Evolutionary conservation across 2,888 invertebrate species (phyloP).

Genomic region (Drosophila fungiperda): DNA sequence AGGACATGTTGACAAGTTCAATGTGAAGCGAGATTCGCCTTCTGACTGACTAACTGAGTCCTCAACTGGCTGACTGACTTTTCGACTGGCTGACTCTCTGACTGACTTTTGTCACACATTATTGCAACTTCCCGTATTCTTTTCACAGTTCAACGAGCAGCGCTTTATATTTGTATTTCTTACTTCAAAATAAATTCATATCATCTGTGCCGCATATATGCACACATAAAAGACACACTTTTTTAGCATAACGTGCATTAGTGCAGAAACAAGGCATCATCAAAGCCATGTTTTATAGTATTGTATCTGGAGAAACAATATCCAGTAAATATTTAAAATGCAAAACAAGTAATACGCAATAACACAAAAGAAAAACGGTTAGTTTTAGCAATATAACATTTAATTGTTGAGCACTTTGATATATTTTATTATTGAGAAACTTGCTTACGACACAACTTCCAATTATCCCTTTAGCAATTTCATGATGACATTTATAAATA

Average conservation of each 20-base stretch:
- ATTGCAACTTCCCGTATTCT: slow-evolving; percentile 65
- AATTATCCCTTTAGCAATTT: not conserved
- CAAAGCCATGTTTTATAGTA: not conserved
- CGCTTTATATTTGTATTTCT: slow-evolving; percentile 41
- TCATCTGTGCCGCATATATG: slow-evolving; percentile 53
- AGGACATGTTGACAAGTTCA: slow-evolving; percentile 70
- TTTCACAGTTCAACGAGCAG: slow-evolving; percentile 64
- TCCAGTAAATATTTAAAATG: not conserved
- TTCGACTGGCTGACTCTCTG: slow-evolving; percentile 23
- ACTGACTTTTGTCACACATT: slow-evolving; percentile 55
- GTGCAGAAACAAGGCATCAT: slow-evolving; percentile 6
- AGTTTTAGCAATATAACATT: not conserved
- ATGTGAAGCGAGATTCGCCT: slow-evolving; percentile 45
- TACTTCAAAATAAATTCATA: slow-evolving; percentile 73
- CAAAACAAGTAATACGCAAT: not conserved
- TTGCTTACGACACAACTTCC: not conserved
- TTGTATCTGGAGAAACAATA: not conserved
- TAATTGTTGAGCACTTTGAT: not conserved
- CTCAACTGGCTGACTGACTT: slow-evolving; percentile 27
- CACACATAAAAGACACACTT: slow-evolving; percentile 4
- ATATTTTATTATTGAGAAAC: not conserved
- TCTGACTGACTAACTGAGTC: slow-evolving; percentile 10
- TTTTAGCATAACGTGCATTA: slow-evolving; percentile 1
- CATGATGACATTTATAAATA: not conserved
- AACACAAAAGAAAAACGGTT: not conserved